phyloP scores from a whole-genome alignment of 2,797 vertebrate species.

The Antrozous pallidus region DNA sequence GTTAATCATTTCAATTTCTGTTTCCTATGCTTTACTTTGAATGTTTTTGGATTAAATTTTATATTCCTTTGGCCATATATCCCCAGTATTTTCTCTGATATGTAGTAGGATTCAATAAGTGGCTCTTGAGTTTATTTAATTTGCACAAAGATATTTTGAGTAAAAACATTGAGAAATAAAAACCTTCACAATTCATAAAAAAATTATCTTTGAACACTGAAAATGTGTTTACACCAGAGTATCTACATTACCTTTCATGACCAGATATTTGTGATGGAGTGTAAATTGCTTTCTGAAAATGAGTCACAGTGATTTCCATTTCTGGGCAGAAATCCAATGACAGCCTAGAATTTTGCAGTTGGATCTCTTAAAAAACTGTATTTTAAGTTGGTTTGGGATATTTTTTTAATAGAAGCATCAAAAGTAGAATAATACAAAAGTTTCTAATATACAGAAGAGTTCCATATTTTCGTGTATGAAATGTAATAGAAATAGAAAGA shows the following conservation, averaged over 20 bases:
- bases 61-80: background rate
- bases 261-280: background rate
- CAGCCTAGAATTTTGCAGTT: slow-evolving; percentile 37
- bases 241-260: slow-evolving; percentile 17
- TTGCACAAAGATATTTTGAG: background rate
- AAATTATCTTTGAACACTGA: background rate
- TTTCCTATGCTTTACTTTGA: background rate
- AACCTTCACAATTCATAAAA: background rate
- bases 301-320: slow-evolving; percentile 9
- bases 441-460: background rate
- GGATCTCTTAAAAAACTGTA: background rate
- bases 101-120: background rate
- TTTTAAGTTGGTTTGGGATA: slow-evolving; percentile 24
- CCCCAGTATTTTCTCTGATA: background rate
- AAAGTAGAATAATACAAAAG: slow-evolving; percentile 17
- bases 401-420: slow-evolving; percentile 17
- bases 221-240: background rate
- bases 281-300: slow-evolving; percentile 39
- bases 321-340: background rate
- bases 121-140: background rate
- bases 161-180: background rate
- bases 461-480: slow-evolving; percentile 52
- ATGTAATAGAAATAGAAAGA: slow-evolving; percentile 36
- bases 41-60: background rate
- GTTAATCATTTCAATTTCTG: background rate